Conservation (phyloP, 2,797 vertebrate species). For the Gallinago stenura region DNA sequence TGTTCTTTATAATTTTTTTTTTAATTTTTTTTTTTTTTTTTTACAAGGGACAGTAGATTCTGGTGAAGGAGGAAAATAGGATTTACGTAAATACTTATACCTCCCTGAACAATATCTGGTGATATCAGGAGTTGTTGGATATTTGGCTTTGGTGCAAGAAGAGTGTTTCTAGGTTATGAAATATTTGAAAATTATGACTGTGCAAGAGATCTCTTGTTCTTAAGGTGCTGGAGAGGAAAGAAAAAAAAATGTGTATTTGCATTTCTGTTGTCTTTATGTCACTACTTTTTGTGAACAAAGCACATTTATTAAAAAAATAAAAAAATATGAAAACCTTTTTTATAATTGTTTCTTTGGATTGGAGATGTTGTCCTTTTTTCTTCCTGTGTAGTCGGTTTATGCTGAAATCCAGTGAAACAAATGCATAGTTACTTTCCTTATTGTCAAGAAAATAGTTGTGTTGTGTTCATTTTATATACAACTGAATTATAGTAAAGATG, state of each 20-base stretch:
- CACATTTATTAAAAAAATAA: slow-evolving; percentile 80
- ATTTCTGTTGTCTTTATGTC: slow-evolving; percentile 81
- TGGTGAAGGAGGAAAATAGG: background rate
- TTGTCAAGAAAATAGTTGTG: background rate
- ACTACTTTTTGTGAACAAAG: slow-evolving; percentile 82
- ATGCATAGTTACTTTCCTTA: background rate
- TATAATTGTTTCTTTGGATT: background rate
- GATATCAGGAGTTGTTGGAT: slow-evolving; percentile 25
- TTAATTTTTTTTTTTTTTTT: background rate
- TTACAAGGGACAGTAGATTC: background rate
- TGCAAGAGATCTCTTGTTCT: slow-evolving; percentile 30
- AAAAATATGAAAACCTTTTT: background rate
- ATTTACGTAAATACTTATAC: background rate
- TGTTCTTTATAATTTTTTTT: background rate
- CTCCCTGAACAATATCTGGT: slow-evolving; percentile 15
- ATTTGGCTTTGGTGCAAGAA: slow-evolving; percentile 62
- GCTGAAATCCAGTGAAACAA: background rate
- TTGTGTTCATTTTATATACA: background rate
- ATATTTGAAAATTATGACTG: slow-evolving; percentile 50
- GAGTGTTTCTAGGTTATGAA: slow-evolving; percentile 43
- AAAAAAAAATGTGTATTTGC: slow-evolving; percentile 70
- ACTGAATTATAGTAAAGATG: background rate
- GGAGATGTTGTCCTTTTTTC: background rate
- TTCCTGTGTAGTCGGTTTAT: background rate
- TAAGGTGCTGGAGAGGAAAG: slow-evolving; percentile 60